Evolutionary conservation across 2,113 vertebrate species (phyloP), one percentile per base, ranked within the genome.

Genomic region (Bucco capensis): DNA sequence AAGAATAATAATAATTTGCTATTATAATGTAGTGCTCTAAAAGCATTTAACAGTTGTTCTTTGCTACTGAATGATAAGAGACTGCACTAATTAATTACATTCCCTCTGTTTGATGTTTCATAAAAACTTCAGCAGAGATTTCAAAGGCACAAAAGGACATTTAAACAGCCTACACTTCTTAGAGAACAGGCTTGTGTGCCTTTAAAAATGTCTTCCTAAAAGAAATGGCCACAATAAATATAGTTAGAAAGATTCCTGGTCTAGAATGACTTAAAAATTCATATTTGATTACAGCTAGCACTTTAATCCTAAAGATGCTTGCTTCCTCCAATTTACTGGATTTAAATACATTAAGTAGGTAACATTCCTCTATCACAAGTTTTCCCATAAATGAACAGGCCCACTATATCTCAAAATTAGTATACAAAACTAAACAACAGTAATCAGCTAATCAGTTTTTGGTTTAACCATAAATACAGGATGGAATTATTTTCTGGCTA

Each of bases 121-220:
- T 84, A 84, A 94, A 66, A 91, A 81, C 65, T 83, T 83, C 4
- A 86, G 51, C 61, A 58, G 72, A 67, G 22, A 66, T 91, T 95
- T 89, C 88, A 86, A 92, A 89, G 72, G 82, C 85, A 92, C 82
- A 49, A 86, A 88, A 88, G 72, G 64, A 62, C 83, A 71, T 61
- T 91, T 73, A 73, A 89, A 46, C 51, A 89, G 82, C 51, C 46
- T 62, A 50, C 35, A 42, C 30, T 85, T 19, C 14, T n/a, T 33
- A 71, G 60, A 54, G 85, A 87, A 89, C 14, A 71, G 49, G 11
- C 18, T 16, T 2, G 2, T 15, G 17, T 33, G 53, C 44, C 77
- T 70, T 80, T 19, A 12, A 83, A 70, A 53, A 35, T 14, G 10
- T 46, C 42, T 61, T 62, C 33, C n/a, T 74, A 7, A 74, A 80